Conservation (phyloP, 2,113 vertebrate genomes). For the Spheniscus mendiculus region DNA sequence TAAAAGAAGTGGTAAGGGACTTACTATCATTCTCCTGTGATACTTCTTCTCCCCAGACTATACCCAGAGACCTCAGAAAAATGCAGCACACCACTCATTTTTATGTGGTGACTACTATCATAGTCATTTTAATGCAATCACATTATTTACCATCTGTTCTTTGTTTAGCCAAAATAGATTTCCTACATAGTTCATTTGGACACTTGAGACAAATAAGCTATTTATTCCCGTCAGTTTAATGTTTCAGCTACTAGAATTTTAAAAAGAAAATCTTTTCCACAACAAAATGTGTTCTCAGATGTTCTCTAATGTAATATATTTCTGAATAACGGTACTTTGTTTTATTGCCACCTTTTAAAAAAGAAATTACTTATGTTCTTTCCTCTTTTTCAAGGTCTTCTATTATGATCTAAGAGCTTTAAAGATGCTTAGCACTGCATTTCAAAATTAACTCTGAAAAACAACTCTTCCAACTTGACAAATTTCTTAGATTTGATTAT, state of each 20-base stretch:
- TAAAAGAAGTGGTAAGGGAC: conserved; percentile 36
- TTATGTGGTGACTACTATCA: conserved; percentile 40
- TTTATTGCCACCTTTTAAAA: conserved; percentile 37
- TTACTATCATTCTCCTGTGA: neutral
- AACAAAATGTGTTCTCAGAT: neutral
- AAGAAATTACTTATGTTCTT: neutral
- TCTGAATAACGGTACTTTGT: conserved; percentile 21
- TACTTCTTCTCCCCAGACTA: conserved; percentile 3
- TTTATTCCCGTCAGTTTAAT: conserved; percentile 68
- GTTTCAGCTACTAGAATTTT: conserved; percentile 49
- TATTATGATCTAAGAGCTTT: neutral
- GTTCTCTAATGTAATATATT: conserved; percentile 6
- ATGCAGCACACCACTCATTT: conserved; percentile 40
- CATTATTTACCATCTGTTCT: conserved; percentile 74
- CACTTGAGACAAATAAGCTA: conserved; percentile 70
- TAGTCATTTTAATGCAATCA: conserved; percentile 63
- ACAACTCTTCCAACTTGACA: neutral
- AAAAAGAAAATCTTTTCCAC: conserved; percentile 42
- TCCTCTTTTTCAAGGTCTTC: neutral
- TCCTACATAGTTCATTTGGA: conserved; percentile 66
- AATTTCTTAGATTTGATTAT: neutral
- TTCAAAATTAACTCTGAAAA: conserved; percentile 4
- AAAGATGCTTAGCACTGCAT: neutral
- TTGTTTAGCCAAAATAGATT: conserved; percentile 74
- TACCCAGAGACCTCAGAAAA: conserved; percentile 34